Conservation (phyloP, 2,113 vertebrate genomes). For the Colossoma macropomum region DNA sequence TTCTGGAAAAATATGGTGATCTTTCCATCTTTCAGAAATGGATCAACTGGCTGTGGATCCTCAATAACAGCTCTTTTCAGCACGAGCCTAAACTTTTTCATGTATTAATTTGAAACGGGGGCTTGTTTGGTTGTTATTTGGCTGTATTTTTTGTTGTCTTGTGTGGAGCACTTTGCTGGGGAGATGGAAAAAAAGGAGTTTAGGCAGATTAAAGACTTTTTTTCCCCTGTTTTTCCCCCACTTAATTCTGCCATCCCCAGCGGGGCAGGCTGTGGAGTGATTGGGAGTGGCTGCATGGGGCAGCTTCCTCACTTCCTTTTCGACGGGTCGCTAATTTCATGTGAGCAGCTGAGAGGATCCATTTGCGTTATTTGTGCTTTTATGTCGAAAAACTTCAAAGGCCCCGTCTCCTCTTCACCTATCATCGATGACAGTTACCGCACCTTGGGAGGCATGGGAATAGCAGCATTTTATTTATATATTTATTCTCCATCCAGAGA, state of each 20-base stretch:
- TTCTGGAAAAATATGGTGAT: too few species aligned
- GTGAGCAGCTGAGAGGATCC: constrained; percentile 78
- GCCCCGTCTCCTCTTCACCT: constrained; percentile 70
- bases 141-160: constrained; percentile 1
- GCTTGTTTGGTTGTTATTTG: neutral
- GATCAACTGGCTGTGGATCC: neutral
- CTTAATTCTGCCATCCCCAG: constrained; percentile 71
- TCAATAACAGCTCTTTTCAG: neutral
- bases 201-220: constrained; percentile 74
- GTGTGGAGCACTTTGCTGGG: constrained; percentile 1
- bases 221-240: constrained; percentile 50
- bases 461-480: constrained; percentile 72
- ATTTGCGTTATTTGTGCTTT: constrained; percentile 80
- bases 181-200: constrained; percentile 67
- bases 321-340: constrained; percentile 74
- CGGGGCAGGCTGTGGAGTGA: constrained; percentile 70
- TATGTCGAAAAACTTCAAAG: constrained; percentile 83
- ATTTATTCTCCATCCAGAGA: constrained; percentile 70
- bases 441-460: constrained; percentile 66
- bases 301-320: constrained; percentile 62
- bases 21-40: too few species aligned
- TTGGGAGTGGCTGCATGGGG: constrained; percentile 80
- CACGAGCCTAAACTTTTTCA: neutral
- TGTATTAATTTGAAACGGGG: neutral
- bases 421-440: constrained; percentile 76